phyloP scores from a whole-genome alignment of 2,888 invertebrate species.

The Meteorus colon region DNA sequence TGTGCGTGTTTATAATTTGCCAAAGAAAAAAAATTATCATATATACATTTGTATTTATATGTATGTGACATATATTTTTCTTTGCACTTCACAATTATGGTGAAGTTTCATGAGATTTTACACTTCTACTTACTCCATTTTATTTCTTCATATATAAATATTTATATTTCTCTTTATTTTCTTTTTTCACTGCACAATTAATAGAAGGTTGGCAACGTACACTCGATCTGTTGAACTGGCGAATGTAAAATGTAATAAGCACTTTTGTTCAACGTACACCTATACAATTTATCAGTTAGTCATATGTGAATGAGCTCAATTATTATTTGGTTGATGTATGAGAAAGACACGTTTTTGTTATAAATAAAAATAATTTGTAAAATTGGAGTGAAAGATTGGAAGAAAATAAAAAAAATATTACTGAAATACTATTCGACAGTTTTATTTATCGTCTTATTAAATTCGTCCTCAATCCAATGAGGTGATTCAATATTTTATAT shows the following conservation, averaged over 20 bases:
- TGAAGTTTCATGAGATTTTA: not conserved
- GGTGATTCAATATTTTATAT: no score
- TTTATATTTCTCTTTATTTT: not conserved
- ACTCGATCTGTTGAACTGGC: not conserved
- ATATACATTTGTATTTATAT: not conserved
- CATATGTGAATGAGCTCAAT: not conserved
- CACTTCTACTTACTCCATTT: not conserved
- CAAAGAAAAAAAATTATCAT: not conserved
- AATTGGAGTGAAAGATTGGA: no score
- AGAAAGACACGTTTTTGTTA: no score
- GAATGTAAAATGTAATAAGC: not conserved
- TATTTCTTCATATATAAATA: not conserved
- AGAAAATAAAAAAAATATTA: no score
- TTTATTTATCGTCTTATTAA: no score
- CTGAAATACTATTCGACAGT: no score
- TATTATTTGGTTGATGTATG: no score
- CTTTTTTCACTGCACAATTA: not conserved
- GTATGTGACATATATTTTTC: no score
- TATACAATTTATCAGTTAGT: not conserved
- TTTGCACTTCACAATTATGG: not conserved
- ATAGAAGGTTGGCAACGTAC: not conserved
- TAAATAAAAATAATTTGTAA: no score
- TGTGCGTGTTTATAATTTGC: not conserved
- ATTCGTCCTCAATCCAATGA: no score
- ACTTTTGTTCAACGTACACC: not conserved